phyloP scores from a whole-genome alignment of 2,113 vertebrate genomes.

The Elephas maximus region DNA sequence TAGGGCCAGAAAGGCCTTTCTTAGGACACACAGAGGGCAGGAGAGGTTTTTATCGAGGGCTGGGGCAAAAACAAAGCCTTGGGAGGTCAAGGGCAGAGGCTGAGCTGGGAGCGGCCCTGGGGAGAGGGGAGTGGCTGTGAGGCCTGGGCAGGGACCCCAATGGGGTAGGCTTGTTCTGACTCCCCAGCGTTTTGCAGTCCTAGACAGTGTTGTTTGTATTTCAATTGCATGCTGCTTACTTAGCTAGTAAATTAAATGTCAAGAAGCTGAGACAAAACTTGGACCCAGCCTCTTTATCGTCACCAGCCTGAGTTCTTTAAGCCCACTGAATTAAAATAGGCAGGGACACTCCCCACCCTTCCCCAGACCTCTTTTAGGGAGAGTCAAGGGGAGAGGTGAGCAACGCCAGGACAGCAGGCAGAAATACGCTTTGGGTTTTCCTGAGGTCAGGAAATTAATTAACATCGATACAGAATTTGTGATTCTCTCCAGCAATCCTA shows the following conservation, averaged over 20 bases:
- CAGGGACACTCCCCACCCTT: neutral
- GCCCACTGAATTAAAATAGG: neutral
- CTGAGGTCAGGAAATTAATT: neutral
- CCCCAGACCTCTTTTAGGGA: neutral
- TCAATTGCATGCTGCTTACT: conserved; percentile 35
- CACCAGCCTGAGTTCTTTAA: neutral
- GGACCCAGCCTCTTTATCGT: neutral
- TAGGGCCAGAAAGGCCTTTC: conserved; percentile 50
- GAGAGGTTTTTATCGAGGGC: neutral
- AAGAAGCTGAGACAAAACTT: conserved; percentile 39
- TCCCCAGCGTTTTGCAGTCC: neutral
- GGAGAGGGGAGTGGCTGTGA: neutral
- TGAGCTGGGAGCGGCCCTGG: neutral
- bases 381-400: neutral
- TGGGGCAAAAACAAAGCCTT: neutral
- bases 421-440: neutral
- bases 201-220: conserved; percentile 14
- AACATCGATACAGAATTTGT: neutral
- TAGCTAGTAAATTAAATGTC: conserved; percentile 58
- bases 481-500: neutral
- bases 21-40: neutral
- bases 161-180: neutral
- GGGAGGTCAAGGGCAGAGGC: neutral
- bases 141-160: neutral
- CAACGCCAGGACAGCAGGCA: too few relatives aligned